Percentiles rank a stretch among this genome's conserved stretches.
phyloP scores from a whole-genome alignment of 1,140 invertebrate species.

The Aphidius ervi region DNA sequence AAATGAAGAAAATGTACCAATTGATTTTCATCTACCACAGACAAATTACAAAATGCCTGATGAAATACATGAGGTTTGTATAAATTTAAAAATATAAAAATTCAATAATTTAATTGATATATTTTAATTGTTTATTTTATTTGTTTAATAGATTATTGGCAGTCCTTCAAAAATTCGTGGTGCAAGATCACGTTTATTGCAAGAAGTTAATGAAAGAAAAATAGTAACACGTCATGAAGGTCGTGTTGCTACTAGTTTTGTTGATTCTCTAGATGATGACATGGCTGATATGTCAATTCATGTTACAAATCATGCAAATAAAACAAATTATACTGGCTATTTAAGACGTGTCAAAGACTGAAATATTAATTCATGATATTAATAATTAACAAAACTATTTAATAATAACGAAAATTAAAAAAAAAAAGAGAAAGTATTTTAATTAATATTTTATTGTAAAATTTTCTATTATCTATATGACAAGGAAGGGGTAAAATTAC shows the following conservation, averaged over 20 bases:
- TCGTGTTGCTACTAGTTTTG: background rate
- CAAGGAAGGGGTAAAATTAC: too few relatives aligned
- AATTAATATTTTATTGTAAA: too few relatives aligned
- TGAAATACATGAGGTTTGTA: background rate
- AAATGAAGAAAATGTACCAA: too few relatives aligned
- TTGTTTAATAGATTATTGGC: background rate
- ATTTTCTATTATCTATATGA: too few relatives aligned
- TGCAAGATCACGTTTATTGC: background rate
- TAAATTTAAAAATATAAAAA: background rate
- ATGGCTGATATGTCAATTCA: slow-evolving; percentile 6
- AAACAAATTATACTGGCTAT: slow-evolving; percentile 1
- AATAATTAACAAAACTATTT: too few relatives aligned
- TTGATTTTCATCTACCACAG: background rate
- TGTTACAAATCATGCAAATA: slow-evolving; percentile 7
- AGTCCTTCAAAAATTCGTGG: slow-evolving; percentile 7
- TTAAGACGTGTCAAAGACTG: too few relatives aligned
- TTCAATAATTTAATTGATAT: background rate
- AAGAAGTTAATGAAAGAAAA: slow-evolving; percentile 2
- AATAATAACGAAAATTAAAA: too few relatives aligned
- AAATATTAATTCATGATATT: too few relatives aligned
- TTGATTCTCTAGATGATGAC: background rate
- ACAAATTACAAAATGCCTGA: background rate
- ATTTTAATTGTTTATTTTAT: background rate
- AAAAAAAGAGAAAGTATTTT: too few relatives aligned
- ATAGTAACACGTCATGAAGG: slow-evolving; percentile 1